Base-by-base conservation (phyloP, 2,113 vertebrate species). In the Sturnus vulgaris region DNA sequence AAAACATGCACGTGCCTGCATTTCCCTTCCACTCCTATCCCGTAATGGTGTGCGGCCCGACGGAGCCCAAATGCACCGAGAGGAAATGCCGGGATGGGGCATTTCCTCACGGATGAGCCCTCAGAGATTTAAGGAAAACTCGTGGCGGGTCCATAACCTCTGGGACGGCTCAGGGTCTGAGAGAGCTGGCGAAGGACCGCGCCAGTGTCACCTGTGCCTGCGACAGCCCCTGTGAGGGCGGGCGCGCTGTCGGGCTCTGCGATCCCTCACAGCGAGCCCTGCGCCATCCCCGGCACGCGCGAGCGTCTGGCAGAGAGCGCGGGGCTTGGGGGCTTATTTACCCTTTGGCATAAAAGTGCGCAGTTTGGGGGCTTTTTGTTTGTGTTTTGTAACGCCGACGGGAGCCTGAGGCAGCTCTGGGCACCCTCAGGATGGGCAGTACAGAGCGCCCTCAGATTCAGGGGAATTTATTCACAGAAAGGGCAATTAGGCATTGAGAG, bases 181-280 rank as follows among this genome's bases (percentile, higher is more conserved):
- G 16, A 31, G 30, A 8, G 46, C 30, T 21, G 17, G 35, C 0
- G 33, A n/a, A 21, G 57, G 63, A 14, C 14, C 2, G 4, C 17
- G 2, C 3, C 5, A 10, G 4, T 3, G 7, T 7, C 14, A 42
- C 65, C 59, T 10, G 27, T 33, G 55, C 60, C 23, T 6, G 35
- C 80, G 3, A 6, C 49, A 16, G 72, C 56, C n/a, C 12, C 31
- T 18, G 22, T 0, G 21, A 6, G 14, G 14, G 28, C 10, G 2
- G 37, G 27, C 4, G 28, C 3, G 4, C 20, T 28, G 37, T 19
- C n/a, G 61, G 37, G 11, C 3, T 2, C 37, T 2, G 50, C 60
- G 4, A 7, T 8, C 21, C 30, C 55, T 9, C 17, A 0, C 0
- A 3, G 28, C 5, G 15, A 25, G 55, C 35, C 14, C 40, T 2